Percentiles rank a stretch among this genome's conserved stretches.
Conservation (phyloP, 2,888 invertebrate genomes). For the Autographa gamma region DNA sequence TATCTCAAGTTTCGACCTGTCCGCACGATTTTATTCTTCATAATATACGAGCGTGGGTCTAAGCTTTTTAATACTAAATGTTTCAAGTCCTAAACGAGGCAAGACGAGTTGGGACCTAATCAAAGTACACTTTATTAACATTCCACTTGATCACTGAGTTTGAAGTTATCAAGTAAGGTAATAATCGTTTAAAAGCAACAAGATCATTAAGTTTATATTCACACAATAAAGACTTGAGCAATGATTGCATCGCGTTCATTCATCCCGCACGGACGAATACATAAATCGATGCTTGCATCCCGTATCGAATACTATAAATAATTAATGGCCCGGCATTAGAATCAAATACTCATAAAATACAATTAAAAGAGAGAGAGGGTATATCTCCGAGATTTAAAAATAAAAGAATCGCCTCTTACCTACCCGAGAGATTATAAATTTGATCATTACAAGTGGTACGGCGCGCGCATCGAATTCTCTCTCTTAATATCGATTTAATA, state of each 20-base stretch:
- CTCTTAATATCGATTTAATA: constrained; percentile 85
- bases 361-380: constrained; percentile 87
- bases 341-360: constrained; percentile 89
- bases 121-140: constrained; percentile 37
- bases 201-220: constrained; percentile 66
- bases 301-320: constrained; percentile 88
- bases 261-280: constrained; percentile 77
- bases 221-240: constrained; percentile 71
- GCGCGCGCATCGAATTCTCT: constrained; percentile 83
- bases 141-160: constrained; percentile 40
- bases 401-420: constrained; percentile 85
- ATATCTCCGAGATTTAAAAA: constrained; percentile 83
- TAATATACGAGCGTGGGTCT: constrained; percentile 29
- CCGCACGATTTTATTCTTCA: constrained; percentile 31
- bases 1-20: constrained; percentile 48
- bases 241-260: constrained; percentile 75
- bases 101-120: constrained; percentile 29
- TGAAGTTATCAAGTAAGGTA: constrained; percentile 45
- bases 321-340: constrained; percentile 88
- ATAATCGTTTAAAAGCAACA: constrained; percentile 59
- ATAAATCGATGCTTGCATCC: constrained; percentile 85
- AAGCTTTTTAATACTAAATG: constrained; percentile 27
- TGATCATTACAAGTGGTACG: constrained; percentile 86
- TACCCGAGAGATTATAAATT: constrained; percentile 87
- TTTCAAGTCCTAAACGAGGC: constrained; percentile 24